Conservation (phyloP, 1,140 invertebrate genomes). For the Anoplophora glabripennis region DNA sequence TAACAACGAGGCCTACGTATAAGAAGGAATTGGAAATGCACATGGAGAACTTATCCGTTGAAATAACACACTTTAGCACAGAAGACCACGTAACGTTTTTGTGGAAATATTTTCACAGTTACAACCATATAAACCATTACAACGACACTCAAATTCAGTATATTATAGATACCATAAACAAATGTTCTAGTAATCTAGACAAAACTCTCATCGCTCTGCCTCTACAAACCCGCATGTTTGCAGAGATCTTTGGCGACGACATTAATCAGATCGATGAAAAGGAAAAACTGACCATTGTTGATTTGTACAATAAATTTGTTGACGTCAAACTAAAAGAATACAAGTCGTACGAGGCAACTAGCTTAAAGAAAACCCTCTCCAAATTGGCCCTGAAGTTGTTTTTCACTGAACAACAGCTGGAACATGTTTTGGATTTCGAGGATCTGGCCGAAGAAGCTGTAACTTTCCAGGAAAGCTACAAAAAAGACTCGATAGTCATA, state of each 20-base stretch:
- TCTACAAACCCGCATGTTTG: slow-evolving; percentile 3
- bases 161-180: neutral
- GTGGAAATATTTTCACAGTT: neutral
- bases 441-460: slow-evolving; percentile 1
- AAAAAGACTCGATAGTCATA: slow-evolving; percentile 1
- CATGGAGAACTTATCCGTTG: neutral
- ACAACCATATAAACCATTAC: neutral
- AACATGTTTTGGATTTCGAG: neutral
- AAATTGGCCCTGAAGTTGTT: slow-evolving; percentile 1
- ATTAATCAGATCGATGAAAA: neutral
- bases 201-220: neutral
- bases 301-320: neutral
- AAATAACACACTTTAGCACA: neutral
- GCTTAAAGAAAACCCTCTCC: slow-evolving; percentile 1
- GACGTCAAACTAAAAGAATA: slow-evolving; percentile 2
- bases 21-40: neutral
- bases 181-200: neutral
- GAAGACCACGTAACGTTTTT: neutral
- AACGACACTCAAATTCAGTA: neutral
- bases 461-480: neutral
- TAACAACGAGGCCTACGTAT: neutral
- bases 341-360: neutral
- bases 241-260: slow-evolving; percentile 2
- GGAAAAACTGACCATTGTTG: neutral
- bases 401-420: neutral